These are phyloP conservation scores for Montifringilla adamsi DNA, from an alignment of 2,113 vertebrate genomes.

Conservation along the genomic window DNA sequence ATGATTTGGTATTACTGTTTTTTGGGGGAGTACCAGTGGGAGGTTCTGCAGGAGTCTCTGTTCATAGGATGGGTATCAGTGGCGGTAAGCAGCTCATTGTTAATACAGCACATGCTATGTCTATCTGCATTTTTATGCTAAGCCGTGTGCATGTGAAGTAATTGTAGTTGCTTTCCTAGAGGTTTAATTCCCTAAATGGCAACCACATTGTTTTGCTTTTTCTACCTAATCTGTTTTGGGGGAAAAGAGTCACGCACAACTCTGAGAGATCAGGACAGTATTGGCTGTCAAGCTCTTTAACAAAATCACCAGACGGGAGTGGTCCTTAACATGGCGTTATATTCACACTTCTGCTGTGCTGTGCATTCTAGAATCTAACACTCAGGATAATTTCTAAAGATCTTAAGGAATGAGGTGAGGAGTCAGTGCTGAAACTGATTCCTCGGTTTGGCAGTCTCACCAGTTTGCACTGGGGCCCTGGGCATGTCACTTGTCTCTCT, in stretches of 20 bases:
- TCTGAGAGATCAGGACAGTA: neutral
- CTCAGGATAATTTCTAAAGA: neutral
- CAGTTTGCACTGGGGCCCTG: neutral
- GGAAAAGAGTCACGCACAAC: neutral
- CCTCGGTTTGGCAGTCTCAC: neutral
- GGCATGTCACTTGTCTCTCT: neutral
- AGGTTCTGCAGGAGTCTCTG: neutral
- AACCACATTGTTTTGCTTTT: neutral
- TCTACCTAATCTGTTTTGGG: neutral
- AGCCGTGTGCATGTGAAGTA: neutral
- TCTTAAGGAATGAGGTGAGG: neutral
- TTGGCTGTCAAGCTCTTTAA: neutral
- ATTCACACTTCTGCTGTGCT: neutral
- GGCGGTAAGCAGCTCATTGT: neutral
- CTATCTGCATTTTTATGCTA: neutral
- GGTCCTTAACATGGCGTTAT: neutral
- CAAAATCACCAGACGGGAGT: neutral
- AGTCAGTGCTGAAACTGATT: neutral
- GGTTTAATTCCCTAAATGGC: neutral
- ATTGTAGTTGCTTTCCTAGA: neutral
- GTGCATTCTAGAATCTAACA: neutral
- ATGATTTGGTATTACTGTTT: neutral
- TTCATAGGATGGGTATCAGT: neutral
- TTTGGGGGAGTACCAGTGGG: neutral
- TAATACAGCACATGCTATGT: neutral